phyloP scores from a whole-genome alignment of 2,888 invertebrate species.

The Cataglyphis livida region DNA sequence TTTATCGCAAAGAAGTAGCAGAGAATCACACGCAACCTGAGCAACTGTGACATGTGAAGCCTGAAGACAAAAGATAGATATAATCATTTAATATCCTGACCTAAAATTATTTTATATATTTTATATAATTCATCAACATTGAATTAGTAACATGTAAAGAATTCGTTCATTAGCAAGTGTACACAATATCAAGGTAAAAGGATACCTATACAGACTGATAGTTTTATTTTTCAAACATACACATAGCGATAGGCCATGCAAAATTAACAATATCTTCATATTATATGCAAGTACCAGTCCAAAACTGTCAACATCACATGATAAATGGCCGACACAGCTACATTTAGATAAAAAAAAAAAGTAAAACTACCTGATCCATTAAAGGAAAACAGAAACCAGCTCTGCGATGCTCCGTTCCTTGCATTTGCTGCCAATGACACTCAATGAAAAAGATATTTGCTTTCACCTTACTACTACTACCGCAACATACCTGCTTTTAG shows the following conservation, averaged over 20 bases:
- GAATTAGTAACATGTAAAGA: conserved; percentile 52
- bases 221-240: conserved; percentile 12
- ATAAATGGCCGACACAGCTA: conserved; percentile 63
- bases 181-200: neutral
- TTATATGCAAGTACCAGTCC: conserved; percentile 68
- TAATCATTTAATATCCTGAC: neutral
- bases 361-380: conserved; percentile 80
- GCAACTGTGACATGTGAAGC: conserved; percentile 88
- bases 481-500: conserved; percentile 61
- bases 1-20: conserved; percentile 93
- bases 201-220: conserved; percentile 19
- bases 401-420: conserved; percentile 79
- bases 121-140: conserved; percentile 16
- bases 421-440: conserved; percentile 78
- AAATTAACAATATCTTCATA: conserved; percentile 62
- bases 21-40: conserved; percentile 93
- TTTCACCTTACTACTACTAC: conserved; percentile 70
- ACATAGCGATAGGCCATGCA: conserved; percentile 67
- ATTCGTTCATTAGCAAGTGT: conserved; percentile 19
- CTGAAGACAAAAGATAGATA: conserved; percentile 71
- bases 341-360: conserved; percentile 69
- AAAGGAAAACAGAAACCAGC: conserved; percentile 82
- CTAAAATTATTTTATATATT: neutral
- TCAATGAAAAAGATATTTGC: conserved; percentile 76
- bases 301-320: conserved; percentile 69